Base-by-base conservation (phyloP, 2,888 invertebrate genomes). In the Drosophila hamatofila region DNA sequence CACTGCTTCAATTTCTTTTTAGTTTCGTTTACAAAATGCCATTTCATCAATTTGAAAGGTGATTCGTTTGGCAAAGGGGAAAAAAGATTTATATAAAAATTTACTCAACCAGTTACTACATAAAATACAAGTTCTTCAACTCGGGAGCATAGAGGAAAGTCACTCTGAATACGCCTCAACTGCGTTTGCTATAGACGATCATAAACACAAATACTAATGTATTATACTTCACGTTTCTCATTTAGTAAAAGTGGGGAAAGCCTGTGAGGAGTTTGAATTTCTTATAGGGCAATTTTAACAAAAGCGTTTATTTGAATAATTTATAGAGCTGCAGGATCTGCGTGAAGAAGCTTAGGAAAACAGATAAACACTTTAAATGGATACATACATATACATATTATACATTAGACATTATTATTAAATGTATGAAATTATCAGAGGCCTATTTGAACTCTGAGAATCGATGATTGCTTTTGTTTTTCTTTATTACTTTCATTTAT, bases 1-100 rank as follows among this genome's bases (percentile, higher is more conserved):
- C 23, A 37, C 37, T n/a, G 44, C 55, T 63, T 59, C 9, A 44
- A 55, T 9, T 18, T 27, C 16, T n/a, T 49, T 23, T 27, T 35
- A n/a, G n/a, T 51, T 51, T 68, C 23, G 18, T n/a, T 39, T 12
- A 3, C 11, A 12, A 16, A 18, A 14, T 30, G 23, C 37, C 30
- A 42, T 52, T 14, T 21, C 41, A 67, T 54, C 16, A 21, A 39
- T 25, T 25, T 39, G 2, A 37, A 55, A 12, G 0, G 39, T 12
- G 23, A 4, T 33, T 30, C 3, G 1, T 30, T 16, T 21, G 41
- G 5, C 1, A 9, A 23, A 11, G n/a, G 11, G 11, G 1, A 25
- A n/a, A 18, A 2, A 12, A 6, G 4, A 54, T 25, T n/a, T n/a
- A 37, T 3, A 16, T 5, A 16, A 7, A 33, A 12, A 27, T 27